These are phyloP conservation scores for Loxodonta africana DNA, from an alignment of 2,113 vertebrate species.

Conservation along the genomic window DNA sequence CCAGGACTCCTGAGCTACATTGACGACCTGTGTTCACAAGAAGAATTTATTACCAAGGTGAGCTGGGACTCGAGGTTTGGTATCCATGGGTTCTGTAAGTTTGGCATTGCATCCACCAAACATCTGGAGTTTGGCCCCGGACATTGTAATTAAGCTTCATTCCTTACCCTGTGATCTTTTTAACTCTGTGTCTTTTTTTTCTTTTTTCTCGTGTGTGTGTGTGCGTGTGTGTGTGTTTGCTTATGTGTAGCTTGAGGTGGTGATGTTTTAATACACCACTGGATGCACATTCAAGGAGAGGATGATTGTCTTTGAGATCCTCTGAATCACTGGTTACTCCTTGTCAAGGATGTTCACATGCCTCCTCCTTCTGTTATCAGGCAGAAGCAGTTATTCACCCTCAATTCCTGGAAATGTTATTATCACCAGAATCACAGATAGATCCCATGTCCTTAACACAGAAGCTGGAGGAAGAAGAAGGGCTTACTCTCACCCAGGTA, in stretches of 20 bases:
- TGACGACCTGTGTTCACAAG: slow-evolving; percentile 78
- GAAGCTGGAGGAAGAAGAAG: slow-evolving; percentile 39
- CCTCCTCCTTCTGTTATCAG: slow-evolving; percentile 60
- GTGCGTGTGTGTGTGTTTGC: too few species aligned
- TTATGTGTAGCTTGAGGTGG: accelerated
- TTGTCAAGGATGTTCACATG: neutral
- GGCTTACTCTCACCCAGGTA: slow-evolving; percentile 49
- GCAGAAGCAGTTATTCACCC: slow-evolving; percentile 64
- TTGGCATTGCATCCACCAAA: neutral
- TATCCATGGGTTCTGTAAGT: neutral
- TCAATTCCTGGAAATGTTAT: slow-evolving; percentile 64
- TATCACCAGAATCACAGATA: slow-evolving; percentile 65
- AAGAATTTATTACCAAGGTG: slow-evolving; percentile 82
- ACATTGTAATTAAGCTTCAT: neutral
- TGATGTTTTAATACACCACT: neutral
- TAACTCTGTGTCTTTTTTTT: too few species aligned
- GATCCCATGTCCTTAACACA: slow-evolving; percentile 16
- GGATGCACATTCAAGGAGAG: too few species aligned
- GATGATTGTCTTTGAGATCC: neutral
- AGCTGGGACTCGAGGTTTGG: neutral
- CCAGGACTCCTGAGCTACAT: slow-evolving; percentile 75
- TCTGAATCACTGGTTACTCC: neutral
- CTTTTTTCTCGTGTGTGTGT: too few species aligned
- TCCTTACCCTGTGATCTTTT: neutral
- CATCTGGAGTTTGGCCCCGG: neutral